Evolutionary conservation across 2,797 vertebrate genomes (phyloP), one percentile per base, ranked within the genome.

Genomic region (Ataeniobius toweri): DNA sequence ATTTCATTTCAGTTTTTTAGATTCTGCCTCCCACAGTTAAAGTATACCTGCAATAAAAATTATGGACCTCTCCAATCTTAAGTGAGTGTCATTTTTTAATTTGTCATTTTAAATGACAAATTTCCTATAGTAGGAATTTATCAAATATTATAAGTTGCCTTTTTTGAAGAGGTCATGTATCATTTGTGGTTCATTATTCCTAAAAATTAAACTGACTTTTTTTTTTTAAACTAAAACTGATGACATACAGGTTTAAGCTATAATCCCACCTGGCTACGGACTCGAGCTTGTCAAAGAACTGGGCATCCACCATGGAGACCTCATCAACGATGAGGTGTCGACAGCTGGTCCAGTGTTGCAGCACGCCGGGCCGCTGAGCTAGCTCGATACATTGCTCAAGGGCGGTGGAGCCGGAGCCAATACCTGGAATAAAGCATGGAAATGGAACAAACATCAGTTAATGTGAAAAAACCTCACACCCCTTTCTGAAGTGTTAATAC

Each of bases 261-360:
- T 2, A 14, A 76, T 14, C 86, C 88, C 83, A 98, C 98, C 98
- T 97, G 63, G 97, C 97, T 53, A 99, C 95, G 0, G 96, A 94
- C 89, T 99, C 98, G 6, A 99, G 94, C 89, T 96, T 99, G 87
- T 99, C 98, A 81, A 99, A 99, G 87, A 99, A 96, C 63, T 96
- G 95, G 0, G 96, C 97, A n/a, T 99, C 97, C 83, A 99, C 97
- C 98, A 99, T 99, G 9, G 98, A 99, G 85, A 99, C 93, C 93
- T 99, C 98, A 2, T 99, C 98, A 0, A 99, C 97, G 92, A 99
- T 95, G 68, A 99, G 94, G 83, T 97, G 96, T 28, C 93, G 96
- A 82, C 98, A 99, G 89, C 88, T 96, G 58, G 96, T 94, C 98
- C 98, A 99, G 84, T 97, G 97, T 88, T 96, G 97, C 53, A 96